Conservation (phyloP, 2,113 vertebrate species). For the Upupa epops region DNA sequence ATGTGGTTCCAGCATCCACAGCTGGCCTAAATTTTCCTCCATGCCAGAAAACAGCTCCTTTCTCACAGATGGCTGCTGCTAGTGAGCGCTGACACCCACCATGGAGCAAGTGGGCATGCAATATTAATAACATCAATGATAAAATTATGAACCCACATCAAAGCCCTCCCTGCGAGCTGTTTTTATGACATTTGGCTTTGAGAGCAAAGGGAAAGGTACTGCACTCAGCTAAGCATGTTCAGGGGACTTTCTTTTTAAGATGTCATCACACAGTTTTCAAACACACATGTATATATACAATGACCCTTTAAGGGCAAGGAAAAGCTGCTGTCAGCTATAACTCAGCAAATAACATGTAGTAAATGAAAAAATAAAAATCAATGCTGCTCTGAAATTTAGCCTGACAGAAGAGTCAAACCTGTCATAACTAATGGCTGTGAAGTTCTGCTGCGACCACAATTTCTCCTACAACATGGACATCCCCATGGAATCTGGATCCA, state of each 20-base stretch:
- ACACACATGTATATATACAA: neutral
- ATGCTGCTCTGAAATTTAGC: neutral
- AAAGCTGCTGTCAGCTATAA: conserved; percentile 22
- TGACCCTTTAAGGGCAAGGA: neutral
- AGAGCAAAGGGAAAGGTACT: conserved; percentile 1
- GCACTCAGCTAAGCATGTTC: neutral
- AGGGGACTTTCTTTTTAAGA: neutral
- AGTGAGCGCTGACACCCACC: conserved; percentile 8
- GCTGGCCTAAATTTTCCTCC: conserved; percentile 27
- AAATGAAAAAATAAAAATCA: neutral
- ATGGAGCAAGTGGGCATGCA: neutral
- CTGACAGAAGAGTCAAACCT: neutral
- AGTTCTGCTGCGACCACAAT: neutral
- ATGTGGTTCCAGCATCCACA: conserved; percentile 16
- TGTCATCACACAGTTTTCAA: conserved; percentile 4
- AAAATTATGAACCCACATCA: conserved; percentile 47
- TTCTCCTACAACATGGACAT: neutral
- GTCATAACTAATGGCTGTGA: neutral
- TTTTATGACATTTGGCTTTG: conserved; percentile 2
- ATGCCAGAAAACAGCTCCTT: conserved; percentile 15
- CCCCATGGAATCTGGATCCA: neutral
- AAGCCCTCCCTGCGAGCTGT: neutral
- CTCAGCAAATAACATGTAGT: neutral
- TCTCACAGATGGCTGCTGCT: conserved; percentile 32
- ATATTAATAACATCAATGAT: conserved; percentile 41